phyloP scores from a whole-genome alignment of 2,113 vertebrate genomes.

The Antechinus flavipes region DNA sequence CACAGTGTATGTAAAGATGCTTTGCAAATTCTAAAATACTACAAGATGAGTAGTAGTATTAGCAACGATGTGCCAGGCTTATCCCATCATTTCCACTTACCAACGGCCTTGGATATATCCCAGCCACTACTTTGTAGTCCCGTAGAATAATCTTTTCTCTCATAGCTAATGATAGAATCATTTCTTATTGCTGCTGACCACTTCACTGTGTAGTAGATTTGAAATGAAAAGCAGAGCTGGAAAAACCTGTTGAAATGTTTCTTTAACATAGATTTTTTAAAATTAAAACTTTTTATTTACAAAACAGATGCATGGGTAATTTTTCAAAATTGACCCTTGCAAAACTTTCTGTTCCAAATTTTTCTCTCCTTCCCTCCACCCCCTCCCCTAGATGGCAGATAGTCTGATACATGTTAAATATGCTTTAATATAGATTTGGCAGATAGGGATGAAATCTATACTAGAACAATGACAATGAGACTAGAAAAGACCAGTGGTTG shows the following conservation, averaged over 20 bases:
- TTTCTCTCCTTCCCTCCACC: too few species aligned
- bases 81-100: neutral
- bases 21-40: neutral
- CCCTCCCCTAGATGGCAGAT: too few species aligned
- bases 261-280: neutral
- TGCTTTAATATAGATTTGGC: neutral
- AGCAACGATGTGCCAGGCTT: neutral
- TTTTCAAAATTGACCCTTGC: too few species aligned
- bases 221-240: neutral
- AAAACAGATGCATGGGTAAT: too few species aligned
- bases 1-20: neutral
- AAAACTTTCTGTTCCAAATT: too few species aligned
- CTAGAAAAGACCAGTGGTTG: neutral
- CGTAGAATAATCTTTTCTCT: neutral
- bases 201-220: neutral
- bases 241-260: neutral
- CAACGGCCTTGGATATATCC: neutral
- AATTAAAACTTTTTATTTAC: too few species aligned
- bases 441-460: neutral
- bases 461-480: neutral
- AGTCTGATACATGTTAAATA: too few species aligned
- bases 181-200: neutral
- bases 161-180: neutral
- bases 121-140: neutral
- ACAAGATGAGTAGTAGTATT: neutral